Evolutionary conservation across 2,113 vertebrate species (phyloP), one percentile per base, ranked within the genome.

Genomic region (Notechis scutatus): DNA sequence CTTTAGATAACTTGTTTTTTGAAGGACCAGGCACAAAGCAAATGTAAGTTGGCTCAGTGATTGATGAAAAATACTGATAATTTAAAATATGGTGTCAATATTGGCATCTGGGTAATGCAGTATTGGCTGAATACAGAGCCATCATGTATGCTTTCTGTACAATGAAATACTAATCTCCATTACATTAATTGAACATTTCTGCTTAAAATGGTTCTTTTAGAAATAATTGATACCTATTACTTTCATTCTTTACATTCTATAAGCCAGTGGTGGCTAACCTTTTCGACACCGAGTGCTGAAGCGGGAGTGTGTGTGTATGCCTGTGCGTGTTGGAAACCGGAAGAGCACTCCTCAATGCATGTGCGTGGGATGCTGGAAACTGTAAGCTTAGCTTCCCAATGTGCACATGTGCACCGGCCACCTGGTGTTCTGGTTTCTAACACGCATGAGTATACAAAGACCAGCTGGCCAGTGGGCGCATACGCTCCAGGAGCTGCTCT

Each of bases 1-100:
- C 98, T 64, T 92, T 98, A 97, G 98, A 99, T 95, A 96, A 94
- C 96, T 96, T 98, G 47, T 98, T 98, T 98, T 99, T 98, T 96
- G 98, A 98, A 96, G 98, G 97, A 96, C 97, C 98, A 57, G 85
- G 97, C 95, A 95, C 97, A 93, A 96, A 95, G 86, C 97, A 97
- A 98, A 98, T 98, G 99, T 99, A 97, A 98, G 97, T 98, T 52
- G 94, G 87, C 90, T 92, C 92, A 92, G 56, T 92, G 93, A 1
- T 94, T 92, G 85, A 87, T 55, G 39, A 57, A 20, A 54, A 21
- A 86, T 42, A 52, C 12, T 85, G 7, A 64, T 94, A 23, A 54
- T 57, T 86, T 56, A 26, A 39, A 26, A 23, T 55, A 52, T n/a
- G 11, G 23, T 34, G 88, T 45, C 11, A 42, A 23, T 24, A 1